These are phyloP conservation scores for Delia radicum DNA, from an alignment of 1,140 invertebrate genomes.

Conservation along the genomic window DNA sequence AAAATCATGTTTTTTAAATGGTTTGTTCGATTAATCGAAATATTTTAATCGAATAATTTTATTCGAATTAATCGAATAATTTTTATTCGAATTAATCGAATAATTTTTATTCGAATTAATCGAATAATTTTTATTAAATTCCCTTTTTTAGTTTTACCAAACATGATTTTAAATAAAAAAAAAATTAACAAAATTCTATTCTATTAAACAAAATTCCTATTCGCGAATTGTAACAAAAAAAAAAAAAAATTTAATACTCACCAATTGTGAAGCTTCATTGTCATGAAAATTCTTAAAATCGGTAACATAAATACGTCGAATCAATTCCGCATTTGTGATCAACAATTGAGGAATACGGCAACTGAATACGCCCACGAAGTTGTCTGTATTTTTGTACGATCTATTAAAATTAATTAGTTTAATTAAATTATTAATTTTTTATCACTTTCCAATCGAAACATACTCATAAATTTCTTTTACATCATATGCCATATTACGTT, in stretches of 20 bases:
- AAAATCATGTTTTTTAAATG: no score
- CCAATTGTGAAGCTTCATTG: constrained; percentile 36
- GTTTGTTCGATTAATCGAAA: no score
- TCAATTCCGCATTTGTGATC: constrained; percentile 57
- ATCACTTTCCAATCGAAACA: background rate
- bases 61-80: no score
- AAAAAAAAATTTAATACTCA: background rate
- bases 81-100: no score
- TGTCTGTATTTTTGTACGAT: constrained; percentile 38
- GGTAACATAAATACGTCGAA: constrained; percentile 58
- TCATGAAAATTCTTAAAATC: constrained; percentile 57
- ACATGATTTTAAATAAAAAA: no score
- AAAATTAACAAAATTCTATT: no score
- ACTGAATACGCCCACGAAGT: constrained; percentile 43
- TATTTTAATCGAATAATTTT: no score
- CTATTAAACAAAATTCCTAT: no score
- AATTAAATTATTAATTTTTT: background rate
- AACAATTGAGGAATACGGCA: constrained; percentile 50
- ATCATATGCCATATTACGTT: constrained; percentile 35
- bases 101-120: no score
- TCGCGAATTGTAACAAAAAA: no score
- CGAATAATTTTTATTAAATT: no score
- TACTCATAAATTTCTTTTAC: constrained; percentile 39
- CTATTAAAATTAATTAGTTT: constrained; percentile 18
- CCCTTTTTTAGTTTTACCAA: no score